These are phyloP conservation scores for Sitta carolinensis DNA, from an alignment of 2,797 vertebrate genomes.

Conservation along the genomic window DNA sequence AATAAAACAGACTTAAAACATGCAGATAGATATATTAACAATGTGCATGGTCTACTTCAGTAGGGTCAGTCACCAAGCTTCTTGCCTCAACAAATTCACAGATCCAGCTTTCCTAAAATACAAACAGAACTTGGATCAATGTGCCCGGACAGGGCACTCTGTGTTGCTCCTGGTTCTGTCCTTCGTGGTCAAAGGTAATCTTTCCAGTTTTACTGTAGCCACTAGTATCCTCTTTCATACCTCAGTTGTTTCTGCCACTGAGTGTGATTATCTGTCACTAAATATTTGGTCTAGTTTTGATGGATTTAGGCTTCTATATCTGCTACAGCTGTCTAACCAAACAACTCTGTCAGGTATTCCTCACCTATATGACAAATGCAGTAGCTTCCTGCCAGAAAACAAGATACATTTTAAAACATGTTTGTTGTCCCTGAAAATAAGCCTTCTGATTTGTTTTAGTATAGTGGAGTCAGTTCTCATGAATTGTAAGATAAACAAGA, in stretches of 20 bases:
- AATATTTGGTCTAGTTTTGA: neutral
- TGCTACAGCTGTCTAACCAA: neutral
- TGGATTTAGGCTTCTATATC: neutral
- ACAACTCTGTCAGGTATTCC: neutral
- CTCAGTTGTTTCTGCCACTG: neutral
- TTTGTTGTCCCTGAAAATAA: no score
- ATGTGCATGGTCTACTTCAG: neutral
- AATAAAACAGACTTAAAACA: neutral
- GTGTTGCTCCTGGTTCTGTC: neutral
- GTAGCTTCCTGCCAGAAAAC: neutral
- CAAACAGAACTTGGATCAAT: neutral
- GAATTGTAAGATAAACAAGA: no score
- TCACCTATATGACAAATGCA: rapidly evolving
- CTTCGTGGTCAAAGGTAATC: neutral
- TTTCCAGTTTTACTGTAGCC: neutral
- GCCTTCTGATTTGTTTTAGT: no score
- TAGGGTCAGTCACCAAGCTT: neutral
- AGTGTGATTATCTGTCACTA: neutral
- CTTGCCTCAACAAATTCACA: neutral
- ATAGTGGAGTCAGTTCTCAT: no score
- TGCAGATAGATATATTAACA: neutral
- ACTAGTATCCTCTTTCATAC: neutral
- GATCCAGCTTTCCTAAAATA: neutral
- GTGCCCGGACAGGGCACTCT: neutral
- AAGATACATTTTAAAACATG: neutral